These are phyloP conservation scores for Ammodytes dubius DNA, from an alignment of 2,113 vertebrate species.

Conservation along the genomic window DNA sequence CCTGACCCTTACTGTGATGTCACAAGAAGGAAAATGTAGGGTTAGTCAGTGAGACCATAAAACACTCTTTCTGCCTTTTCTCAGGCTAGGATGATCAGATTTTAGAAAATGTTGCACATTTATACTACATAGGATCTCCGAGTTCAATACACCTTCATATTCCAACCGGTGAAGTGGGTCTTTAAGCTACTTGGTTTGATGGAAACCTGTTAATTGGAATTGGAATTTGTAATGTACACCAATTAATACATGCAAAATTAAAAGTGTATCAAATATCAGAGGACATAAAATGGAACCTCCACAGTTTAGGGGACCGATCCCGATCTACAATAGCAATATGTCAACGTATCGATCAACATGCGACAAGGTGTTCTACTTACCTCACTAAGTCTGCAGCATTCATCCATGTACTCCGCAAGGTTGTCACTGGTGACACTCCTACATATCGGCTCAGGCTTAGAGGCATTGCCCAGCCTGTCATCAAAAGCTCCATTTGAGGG, in stretches of 20 bases:
- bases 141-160: no score
- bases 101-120: no score
- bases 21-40: no score
- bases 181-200: not conserved
- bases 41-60: no score
- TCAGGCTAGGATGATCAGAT: no score
- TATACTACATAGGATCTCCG: no score
- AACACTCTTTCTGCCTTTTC: no score
- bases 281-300: conserved; percentile 26
- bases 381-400: conserved; percentile 91
- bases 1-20: no score
- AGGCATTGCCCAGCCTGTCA: conserved; percentile 55
- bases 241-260: not conserved
- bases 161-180: no score
- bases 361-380: conserved; percentile 72
- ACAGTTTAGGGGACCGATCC: not conserved
- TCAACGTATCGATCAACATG: no score
- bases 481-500: conserved; percentile 61
- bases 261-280: conserved; percentile 33
- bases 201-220: not conserved
- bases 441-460: conserved; percentile 75
- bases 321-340: no score
- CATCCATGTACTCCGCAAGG: conserved; percentile 91
- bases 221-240: not conserved
- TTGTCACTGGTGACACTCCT: conserved; percentile 86